Evolutionary conservation across 2,113 vertebrate genomes (phyloP).

Genomic region (Caranx melampygus): DNA sequence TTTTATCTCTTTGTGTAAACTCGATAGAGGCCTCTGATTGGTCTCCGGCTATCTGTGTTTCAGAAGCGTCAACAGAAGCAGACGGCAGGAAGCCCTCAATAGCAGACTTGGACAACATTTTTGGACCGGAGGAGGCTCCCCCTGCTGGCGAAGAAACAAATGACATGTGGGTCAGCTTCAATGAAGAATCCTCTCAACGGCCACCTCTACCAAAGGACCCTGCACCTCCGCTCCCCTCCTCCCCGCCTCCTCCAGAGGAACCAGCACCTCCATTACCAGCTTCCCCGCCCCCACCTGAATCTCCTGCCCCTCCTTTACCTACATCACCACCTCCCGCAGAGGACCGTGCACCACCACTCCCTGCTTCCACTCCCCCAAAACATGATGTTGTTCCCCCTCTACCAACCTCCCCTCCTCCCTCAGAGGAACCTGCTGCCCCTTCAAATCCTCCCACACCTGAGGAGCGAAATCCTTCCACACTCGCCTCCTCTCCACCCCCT

Average conservation of each 20-base stretch:
- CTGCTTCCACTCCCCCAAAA: slow-evolving; percentile 62
- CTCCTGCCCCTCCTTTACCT: slow-evolving; percentile 69
- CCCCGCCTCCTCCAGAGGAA: slow-evolving; percentile 79
- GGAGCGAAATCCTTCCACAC: slow-evolving; percentile 23
- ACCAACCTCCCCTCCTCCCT: slow-evolving; percentile 56
- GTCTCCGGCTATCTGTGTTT: slow-evolving; percentile 22
- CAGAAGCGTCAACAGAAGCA: slow-evolving; percentile 69
- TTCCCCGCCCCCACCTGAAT: slow-evolving; percentile 71
- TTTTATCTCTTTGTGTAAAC: slow-evolving; percentile 21
- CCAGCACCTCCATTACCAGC: slow-evolving; percentile 72
- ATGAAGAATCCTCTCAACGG: slow-evolving; percentile 85
- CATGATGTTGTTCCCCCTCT: slow-evolving; percentile 57
- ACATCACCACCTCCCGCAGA: slow-evolving; percentile 65
- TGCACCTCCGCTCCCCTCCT: slow-evolving; percentile 56
- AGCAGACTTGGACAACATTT: slow-evolving; percentile 96
- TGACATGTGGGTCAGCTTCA: slow-evolving; percentile 95
- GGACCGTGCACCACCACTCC: slow-evolving; percentile 65
- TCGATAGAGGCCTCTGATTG: slow-evolving; percentile 2
- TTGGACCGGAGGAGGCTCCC: slow-evolving; percentile 89
- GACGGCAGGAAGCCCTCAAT: slow-evolving; percentile 86
- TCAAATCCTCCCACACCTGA: slow-evolving; percentile 63
- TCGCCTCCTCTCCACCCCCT: slow-evolving; percentile 43
- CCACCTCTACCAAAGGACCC: slow-evolving; percentile 57
- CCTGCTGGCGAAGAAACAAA: slow-evolving; percentile 76
- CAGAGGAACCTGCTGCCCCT: slow-evolving; percentile 40